Conservation (phyloP, 2,888 invertebrate genomes). For the Himalopsyche tibetana region DNA sequence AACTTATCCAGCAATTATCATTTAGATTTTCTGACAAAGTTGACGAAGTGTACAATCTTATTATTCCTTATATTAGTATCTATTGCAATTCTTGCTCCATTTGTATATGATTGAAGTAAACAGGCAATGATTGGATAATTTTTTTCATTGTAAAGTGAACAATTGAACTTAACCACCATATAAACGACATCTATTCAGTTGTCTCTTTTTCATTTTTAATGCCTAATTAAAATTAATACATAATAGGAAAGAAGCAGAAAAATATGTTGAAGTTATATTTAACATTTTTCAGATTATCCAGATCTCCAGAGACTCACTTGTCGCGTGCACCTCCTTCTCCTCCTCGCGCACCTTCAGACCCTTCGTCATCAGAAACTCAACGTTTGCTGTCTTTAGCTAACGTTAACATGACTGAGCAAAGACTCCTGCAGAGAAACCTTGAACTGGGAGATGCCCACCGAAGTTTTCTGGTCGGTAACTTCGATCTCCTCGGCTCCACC, state of each 20-base stretch:
- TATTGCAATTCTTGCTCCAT: too few relatives aligned
- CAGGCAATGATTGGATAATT: too few relatives aligned
- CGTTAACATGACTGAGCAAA: slow-evolving; percentile 77
- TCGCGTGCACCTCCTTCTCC: slow-evolving; percentile 71
- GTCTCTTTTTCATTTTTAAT: too few relatives aligned
- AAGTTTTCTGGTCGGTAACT: slow-evolving; percentile 75
- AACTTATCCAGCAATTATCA: background rate
- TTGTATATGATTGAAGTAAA: too few relatives aligned
- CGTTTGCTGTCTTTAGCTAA: slow-evolving; percentile 75
- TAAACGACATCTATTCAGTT: too few relatives aligned
- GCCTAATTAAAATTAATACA: too few relatives aligned
- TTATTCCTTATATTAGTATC: too few relatives aligned
- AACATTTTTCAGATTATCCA: slow-evolving; percentile 73
- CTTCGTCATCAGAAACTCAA: slow-evolving; percentile 75
- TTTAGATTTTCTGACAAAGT: background rate
- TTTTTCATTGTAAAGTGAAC: too few relatives aligned
- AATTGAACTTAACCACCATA: too few relatives aligned
- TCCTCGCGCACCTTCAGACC: slow-evolving; percentile 71
- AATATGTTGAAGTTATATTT: background rate
- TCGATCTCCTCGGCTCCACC: slow-evolving; percentile 69
- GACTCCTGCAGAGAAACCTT: slow-evolving; percentile 76
- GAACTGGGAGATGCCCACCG: slow-evolving; percentile 75
- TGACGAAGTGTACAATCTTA: too few relatives aligned
- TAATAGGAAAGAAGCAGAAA: background rate
- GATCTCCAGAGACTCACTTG: slow-evolving; percentile 72